phyloP scores from a whole-genome alignment of 2,888 invertebrate species.

The Ariolimax columbianus region DNA sequence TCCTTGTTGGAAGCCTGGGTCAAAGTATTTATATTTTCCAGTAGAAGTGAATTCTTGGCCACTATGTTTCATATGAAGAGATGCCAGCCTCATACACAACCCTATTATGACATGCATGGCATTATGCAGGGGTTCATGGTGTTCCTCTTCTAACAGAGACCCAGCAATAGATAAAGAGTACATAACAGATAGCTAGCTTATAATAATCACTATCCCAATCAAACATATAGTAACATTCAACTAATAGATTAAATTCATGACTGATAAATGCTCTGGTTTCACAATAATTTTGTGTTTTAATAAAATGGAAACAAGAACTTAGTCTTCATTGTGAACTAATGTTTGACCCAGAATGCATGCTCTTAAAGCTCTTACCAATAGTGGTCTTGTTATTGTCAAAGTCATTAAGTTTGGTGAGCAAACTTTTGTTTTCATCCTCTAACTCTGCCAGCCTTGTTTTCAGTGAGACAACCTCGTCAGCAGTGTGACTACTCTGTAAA shows the following conservation, averaged over 20 bases:
- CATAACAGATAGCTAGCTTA: neutral
- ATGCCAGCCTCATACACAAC: too few relatives aligned
- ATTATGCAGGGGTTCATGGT: too few relatives aligned
- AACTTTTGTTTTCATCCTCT: slow-evolving; percentile 93
- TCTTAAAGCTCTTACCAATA: slow-evolving; percentile 55
- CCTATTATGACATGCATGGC: too few relatives aligned
- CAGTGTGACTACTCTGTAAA: slow-evolving; percentile 72
- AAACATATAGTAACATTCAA: neutral
- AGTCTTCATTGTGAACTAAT: neutral
- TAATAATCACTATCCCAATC: neutral
- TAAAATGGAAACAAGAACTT: neutral
- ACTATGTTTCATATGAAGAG: too few relatives aligned
- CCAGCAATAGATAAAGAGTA: too few relatives aligned
- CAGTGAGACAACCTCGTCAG: slow-evolving; percentile 70
- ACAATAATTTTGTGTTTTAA: neutral
- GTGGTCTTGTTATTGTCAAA: slow-evolving; percentile 82
- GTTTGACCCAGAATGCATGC: neutral
- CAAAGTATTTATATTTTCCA: too few relatives aligned
- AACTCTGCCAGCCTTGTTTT: slow-evolving; percentile 85
- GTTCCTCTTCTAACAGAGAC: too few relatives aligned
- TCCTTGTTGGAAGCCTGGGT: too few relatives aligned
- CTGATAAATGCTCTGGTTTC: neutral
- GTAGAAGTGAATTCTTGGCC: too few relatives aligned
- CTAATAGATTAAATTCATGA: neutral
- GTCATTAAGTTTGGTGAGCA: slow-evolving; percentile 90